Base-by-base conservation (phyloP, 2,797 vertebrate genomes). In the Pangasius sanitwongsei region DNA sequence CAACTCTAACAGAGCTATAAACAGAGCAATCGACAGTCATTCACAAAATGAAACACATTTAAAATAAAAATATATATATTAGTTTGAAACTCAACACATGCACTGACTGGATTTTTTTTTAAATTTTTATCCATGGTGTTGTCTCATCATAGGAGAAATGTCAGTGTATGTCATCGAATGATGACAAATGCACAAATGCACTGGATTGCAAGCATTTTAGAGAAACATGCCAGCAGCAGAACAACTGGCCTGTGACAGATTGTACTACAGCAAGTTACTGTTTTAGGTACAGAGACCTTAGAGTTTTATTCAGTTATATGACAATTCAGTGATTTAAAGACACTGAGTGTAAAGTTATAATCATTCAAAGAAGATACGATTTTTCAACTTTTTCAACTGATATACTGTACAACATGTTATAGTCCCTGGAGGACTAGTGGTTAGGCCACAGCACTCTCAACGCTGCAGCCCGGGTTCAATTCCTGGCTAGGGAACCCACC, bases 1-100 rank as follows among this genome's bases (percentile, higher is more conserved):
- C 77, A 37, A 25, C 16, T 53, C n/a, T 18, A 63, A 81, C 44
- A 87, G 61, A 57, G 74, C 69, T 75, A 20, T 44, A 57, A 86
- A n/a, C 31, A 57, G 69, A 77, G 72, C 37, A 77, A 77, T 86
- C 37, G 11, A 11, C 9, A 63, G 41, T 67, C 61, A 31, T 67
- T 67, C 44, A 50, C 63, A 69, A 53, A 85, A 69, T 23, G n/a
- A 53, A 59, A 37, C 20, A 59, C 20, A 37, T 25, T 25, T 81
- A 23, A 81, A 59, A 59, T 8, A 44, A 44, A 44, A 44, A 44
- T 44, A 44, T 44, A 44, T 8, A 20, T 13, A 37, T 81, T 81
- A 59, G 78, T 23, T 37, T 81, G 31, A 81, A 81, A 59, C 53
- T 20, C 53, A 57, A 23, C 31, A 57, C 18, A 20, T 31, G 53